These are phyloP conservation scores for Zoanthus sansibaricus DNA, from an alignment of 92 coral and sea anemone species.

Conservation along the genomic window DNA sequence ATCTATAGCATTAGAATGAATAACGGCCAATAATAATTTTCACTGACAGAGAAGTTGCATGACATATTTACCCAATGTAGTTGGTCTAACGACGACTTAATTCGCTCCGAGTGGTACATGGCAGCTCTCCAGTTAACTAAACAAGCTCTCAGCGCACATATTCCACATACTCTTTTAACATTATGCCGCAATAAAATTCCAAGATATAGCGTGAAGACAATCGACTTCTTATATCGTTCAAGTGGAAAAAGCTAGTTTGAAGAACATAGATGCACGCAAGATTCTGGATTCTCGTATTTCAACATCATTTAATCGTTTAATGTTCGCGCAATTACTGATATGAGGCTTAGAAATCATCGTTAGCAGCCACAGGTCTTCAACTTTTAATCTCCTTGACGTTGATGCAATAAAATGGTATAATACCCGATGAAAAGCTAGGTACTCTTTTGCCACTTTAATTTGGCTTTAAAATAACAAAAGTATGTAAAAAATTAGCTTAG, in stretches of 20 bases:
- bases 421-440: not conserved
- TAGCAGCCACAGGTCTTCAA: not conserved
- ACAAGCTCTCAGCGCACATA: not conserved
- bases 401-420: not conserved
- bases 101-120: constrained; percentile 16
- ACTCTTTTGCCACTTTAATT: not conserved
- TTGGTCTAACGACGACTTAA: not conserved
- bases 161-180: not conserved
- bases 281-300: constrained; percentile 12
- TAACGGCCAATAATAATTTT: not conserved
- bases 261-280: constrained; percentile 35
- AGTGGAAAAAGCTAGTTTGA: constrained; percentile 33
- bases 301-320: constrained; percentile 6
- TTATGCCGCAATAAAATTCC: not conserved
- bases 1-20: too few relatives aligned
- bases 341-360: not conserved
- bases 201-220: not conserved
- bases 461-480: not conserved
- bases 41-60: not conserved
- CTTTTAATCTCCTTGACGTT: constrained; percentile 1
- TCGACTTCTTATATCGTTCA: constrained; percentile 29
- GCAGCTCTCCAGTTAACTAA: constrained; percentile 5
- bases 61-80: constrained; percentile 3
- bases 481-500: not conserved
- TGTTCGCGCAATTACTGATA: constrained; percentile 6